Evolutionary conservation across 2,113 vertebrate genomes (phyloP).

Genomic region (Centrocercus urophasianus): DNA sequence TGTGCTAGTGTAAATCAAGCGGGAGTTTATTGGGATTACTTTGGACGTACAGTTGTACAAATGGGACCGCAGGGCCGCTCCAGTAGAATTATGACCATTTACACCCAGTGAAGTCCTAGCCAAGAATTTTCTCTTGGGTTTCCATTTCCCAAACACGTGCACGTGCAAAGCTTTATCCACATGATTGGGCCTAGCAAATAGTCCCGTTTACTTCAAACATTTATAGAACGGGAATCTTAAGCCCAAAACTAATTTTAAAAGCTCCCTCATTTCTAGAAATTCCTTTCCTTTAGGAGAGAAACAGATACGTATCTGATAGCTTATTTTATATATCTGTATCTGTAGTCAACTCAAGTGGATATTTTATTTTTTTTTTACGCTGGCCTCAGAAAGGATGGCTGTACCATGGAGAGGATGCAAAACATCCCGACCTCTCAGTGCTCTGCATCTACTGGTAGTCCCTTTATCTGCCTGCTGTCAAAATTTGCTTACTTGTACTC

Average conservation of each 20-base stretch:
- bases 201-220: neutral
- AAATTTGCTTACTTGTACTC: neutral
- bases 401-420: neutral
- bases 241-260: neutral
- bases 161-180: neutral
- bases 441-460: neutral
- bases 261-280: neutral
- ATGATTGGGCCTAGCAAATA: neutral
- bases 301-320: neutral
- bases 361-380: neutral
- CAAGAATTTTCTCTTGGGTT: slow-evolving; percentile 49
- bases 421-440: neutral
- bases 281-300: neutral
- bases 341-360: neutral
- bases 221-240: neutral
- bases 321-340: neutral
- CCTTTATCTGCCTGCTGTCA: neutral
- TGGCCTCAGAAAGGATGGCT: neutral
- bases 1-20: slow-evolving; percentile 49
- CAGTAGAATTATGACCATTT: slow-evolving; percentile 49
- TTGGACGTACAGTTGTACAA: slow-evolving; percentile 44
- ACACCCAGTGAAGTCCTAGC: slow-evolving; percentile 34
- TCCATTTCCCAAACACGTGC: slow-evolving; percentile 11
- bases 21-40: slow-evolving; percentile 60
- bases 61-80: slow-evolving; percentile 54